Percentiles rank a stretch among this genome's conserved stretches.
Evolutionary conservation across 2,888 invertebrate species (phyloP).

Genomic region (Melieria crassipennis): DNA sequence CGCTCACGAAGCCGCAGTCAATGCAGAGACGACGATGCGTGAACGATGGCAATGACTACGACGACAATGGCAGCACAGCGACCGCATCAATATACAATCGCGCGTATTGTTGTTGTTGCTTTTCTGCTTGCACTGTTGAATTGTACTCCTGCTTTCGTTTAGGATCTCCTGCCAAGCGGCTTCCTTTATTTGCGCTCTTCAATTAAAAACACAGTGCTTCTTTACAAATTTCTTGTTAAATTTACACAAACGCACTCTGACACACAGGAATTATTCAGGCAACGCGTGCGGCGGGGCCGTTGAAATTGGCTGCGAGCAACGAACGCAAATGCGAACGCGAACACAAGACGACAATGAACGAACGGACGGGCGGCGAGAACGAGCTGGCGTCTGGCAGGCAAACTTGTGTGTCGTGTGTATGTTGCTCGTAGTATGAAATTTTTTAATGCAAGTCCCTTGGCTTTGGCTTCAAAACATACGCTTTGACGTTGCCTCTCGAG

Average conservation of each 20-base stretch:
- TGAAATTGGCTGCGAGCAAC: conserved; percentile 16
- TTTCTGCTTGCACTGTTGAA: not conserved
- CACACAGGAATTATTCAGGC: not conserved
- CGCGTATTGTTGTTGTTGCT: conserved; percentile 6
- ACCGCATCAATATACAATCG: conserved; percentile 17
- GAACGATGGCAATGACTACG: no score
- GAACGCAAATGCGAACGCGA: conserved; percentile 4
- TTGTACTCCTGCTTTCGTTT: not conserved
- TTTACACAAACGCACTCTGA: no score
- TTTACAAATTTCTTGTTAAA: not conserved
- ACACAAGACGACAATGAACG: conserved; percentile 16
- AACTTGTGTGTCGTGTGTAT: no score
- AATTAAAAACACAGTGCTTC: not conserved
- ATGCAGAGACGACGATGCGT: no score
- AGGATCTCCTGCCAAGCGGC: not conserved
- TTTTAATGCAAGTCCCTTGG: conserved; percentile 2
- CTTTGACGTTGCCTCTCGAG: no score
- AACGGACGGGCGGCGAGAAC: not conserved
- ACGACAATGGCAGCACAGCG: not conserved
- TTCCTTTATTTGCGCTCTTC: not conserved
- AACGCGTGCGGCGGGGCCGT: not conserved
- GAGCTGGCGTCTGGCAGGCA: not conserved
- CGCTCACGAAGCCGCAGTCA: not conserved
- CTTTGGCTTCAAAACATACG: not conserved
- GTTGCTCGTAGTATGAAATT: not conserved